These are phyloP conservation scores for Drosophila pruinosa DNA, from an alignment of 1,140 invertebrate species.

Conservation along the genomic window DNA sequence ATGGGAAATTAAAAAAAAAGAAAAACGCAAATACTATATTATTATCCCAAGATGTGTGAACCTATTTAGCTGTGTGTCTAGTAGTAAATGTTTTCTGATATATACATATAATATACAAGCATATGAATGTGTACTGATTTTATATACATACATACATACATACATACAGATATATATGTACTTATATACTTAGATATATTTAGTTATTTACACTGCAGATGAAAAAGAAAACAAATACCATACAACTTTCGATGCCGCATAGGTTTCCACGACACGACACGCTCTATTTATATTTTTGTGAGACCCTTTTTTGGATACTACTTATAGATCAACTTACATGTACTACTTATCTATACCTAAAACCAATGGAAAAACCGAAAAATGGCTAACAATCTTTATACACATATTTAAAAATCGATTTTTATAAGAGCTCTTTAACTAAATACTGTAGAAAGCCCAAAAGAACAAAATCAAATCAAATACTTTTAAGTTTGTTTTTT, in stretches of 20 bases:
- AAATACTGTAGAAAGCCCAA: slow-evolving; percentile 19
- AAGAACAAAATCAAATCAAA: slow-evolving; percentile 15
- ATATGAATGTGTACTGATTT: slow-evolving; percentile 75
- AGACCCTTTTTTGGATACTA: slow-evolving; percentile 62
- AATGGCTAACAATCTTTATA: slow-evolving; percentile 17
- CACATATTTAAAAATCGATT: slow-evolving; percentile 21
- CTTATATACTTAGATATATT: slow-evolving; percentile 41
- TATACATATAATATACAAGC: slow-evolving; percentile 54
- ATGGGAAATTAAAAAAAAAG: slow-evolving; percentile 35
- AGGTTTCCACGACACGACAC: slow-evolving; percentile 59
- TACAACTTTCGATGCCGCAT: slow-evolving; percentile 42
- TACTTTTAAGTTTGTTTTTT: slow-evolving; percentile 15
- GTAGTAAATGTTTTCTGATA: slow-evolving; percentile 49
- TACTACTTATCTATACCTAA: background rate
- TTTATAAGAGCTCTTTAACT: slow-evolving; percentile 28
- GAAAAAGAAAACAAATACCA: slow-evolving; percentile 7
- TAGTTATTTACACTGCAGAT: slow-evolving; percentile 50
- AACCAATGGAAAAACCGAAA: slow-evolving; percentile 11
- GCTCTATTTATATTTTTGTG: slow-evolving; percentile 74
- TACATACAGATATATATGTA: slow-evolving; percentile 48
- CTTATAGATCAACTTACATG: slow-evolving; percentile 29
- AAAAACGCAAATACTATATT: slow-evolving; percentile 15
- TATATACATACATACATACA: slow-evolving; percentile 56
- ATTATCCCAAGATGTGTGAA: slow-evolving; percentile 28
- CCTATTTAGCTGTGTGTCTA: slow-evolving; percentile 37